phyloP scores from a whole-genome alignment of 2,888 invertebrate genomes.

The Agrochola litura region DNA sequence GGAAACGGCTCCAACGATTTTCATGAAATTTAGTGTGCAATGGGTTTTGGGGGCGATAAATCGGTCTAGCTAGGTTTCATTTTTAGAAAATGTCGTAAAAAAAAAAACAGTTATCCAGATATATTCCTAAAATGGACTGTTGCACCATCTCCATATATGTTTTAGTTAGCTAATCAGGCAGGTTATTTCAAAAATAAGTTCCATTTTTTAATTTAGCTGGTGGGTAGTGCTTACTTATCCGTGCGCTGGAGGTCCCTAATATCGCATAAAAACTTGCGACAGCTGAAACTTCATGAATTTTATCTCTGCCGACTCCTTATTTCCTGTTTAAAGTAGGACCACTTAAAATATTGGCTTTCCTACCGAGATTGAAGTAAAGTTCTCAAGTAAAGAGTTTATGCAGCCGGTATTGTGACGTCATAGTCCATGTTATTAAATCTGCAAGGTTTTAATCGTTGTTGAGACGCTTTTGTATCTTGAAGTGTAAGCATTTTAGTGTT shows the following conservation, averaged over 20 bases:
- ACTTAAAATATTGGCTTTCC: slow-evolving; percentile 54
- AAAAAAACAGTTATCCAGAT: too few species aligned
- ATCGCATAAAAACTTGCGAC: background rate
- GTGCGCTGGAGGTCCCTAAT: background rate
- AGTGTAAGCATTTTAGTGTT: slow-evolving; percentile 7
- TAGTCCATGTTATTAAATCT: slow-evolving; percentile 54
- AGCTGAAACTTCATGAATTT: slow-evolving; percentile 19
- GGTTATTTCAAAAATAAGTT: background rate
- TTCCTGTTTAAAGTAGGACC: slow-evolving; percentile 30
- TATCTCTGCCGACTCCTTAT: slow-evolving; percentile 18
- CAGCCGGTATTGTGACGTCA: slow-evolving; percentile 40
- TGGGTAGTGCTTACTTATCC: background rate
- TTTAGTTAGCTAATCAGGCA: background rate
- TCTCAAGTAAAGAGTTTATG: slow-evolving; percentile 56
- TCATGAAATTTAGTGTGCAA: too few species aligned
- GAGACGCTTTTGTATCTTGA: background rate
- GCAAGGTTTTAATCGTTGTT: slow-evolving; percentile 24
- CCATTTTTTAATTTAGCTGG: background rate
- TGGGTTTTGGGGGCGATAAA: too few species aligned
- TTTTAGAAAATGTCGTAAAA: too few species aligned
- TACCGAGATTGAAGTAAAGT: slow-evolving; percentile 51
- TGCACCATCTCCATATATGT: background rate
- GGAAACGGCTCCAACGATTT: too few species aligned
- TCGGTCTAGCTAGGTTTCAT: too few species aligned
- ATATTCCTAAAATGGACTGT: background rate